Evolutionary conservation across 2,113 vertebrate genomes (phyloP).

Genomic region (Osmerus eperlanus): DNA sequence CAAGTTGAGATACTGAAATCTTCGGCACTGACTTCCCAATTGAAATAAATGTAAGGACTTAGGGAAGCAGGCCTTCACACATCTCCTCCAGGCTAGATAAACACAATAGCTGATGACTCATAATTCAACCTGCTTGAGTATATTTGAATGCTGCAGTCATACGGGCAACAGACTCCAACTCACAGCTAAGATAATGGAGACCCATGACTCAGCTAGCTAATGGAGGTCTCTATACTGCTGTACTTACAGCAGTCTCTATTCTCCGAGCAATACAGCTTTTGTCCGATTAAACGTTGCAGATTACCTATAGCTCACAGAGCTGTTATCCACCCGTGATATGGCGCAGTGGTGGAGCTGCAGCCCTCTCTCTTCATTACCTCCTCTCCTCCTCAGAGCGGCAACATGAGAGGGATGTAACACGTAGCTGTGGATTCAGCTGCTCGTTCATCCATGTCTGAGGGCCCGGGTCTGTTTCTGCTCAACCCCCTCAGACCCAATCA

Average conservation of each 20-base stretch:
- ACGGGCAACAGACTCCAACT: background rate
- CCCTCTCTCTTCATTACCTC: constrained; percentile 8
- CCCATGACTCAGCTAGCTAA: constrained; percentile 15
- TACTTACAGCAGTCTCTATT: constrained; percentile 5
- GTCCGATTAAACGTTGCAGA: constrained; percentile 12
- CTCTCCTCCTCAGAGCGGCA: background rate
- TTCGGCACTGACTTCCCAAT: too few relatives aligned
- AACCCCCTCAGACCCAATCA: background rate
- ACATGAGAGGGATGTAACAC: constrained; percentile 25
- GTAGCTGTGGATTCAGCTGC: constrained; percentile 20
- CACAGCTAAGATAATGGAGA: constrained; percentile 13
- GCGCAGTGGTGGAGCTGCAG: constrained; percentile 1
- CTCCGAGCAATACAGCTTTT: background rate
- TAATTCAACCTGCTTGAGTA: background rate
- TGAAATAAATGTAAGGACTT: background rate
- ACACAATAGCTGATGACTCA: background rate
- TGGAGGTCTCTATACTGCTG: background rate
- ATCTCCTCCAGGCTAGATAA: background rate
- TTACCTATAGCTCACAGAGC: background rate
- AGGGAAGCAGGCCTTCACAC: background rate
- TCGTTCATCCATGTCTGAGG: constrained; percentile 26
- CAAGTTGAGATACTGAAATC: background rate
- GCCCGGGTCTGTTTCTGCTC: background rate
- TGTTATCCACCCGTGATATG: constrained; percentile 3
- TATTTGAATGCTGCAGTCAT: background rate